Percentiles rank a stretch among this genome's conserved stretches.
Evolutionary conservation across 2,113 vertebrate genomes (phyloP).

Genomic region (Dromas ardeola): DNA sequence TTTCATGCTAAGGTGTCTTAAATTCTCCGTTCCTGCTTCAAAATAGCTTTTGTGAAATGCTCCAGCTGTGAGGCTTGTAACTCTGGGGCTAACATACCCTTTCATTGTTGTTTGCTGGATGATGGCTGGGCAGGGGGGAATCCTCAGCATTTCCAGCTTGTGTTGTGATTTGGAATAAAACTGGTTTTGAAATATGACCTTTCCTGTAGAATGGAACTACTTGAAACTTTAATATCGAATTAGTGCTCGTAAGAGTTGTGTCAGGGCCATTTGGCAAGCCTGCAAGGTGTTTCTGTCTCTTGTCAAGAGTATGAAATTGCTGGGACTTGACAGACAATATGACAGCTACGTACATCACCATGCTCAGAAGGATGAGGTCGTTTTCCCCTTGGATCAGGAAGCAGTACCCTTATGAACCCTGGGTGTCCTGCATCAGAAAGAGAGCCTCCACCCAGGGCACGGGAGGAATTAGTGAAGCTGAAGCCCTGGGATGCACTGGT

Average conservation of each 20-base stretch:
- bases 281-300: neutral
- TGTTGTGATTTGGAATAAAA: neutral
- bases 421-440: neutral
- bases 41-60: neutral
- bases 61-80: neutral
- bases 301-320: neutral
- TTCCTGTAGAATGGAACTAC: neutral
- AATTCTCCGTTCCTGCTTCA: neutral
- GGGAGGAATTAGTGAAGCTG: rapidly evolving
- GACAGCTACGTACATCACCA: neutral
- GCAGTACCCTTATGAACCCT: neutral
- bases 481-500: neutral
- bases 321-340: neutral
- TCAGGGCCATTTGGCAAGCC: neutral
- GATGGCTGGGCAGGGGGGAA: neutral
- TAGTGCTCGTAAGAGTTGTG: neutral
- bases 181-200: neutral
- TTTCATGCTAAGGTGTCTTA: neutral
- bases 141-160: neutral
- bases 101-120: neutral
- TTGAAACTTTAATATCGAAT: neutral
- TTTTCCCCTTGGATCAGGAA: neutral
- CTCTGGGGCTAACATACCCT: neutral
- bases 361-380: neutral
- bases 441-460: neutral